Conservation (phyloP, 1,140 invertebrate genomes). For the Temnothorax longispinosus region DNA sequence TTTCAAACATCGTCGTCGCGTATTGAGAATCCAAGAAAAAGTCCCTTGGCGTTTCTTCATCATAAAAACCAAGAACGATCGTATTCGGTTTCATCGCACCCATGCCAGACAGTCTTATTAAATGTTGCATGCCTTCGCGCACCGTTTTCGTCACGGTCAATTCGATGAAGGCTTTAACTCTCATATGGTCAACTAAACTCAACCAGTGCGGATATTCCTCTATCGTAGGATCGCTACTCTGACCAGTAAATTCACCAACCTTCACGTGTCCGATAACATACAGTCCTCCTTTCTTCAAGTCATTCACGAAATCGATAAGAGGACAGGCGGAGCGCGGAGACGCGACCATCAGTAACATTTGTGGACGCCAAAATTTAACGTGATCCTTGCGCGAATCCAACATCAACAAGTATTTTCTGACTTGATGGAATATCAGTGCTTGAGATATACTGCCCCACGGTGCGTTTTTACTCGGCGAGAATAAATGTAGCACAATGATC, state of each 20-base stretch:
- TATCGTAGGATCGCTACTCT: conserved; percentile 89
- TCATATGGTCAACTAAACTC: conserved; percentile 94
- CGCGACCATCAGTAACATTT: conserved; percentile 96
- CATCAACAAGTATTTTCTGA: conserved; percentile 97
- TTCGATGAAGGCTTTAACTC: conserved; percentile 99
- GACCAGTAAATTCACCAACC: conserved; percentile 87
- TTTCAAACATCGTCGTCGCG: conserved; percentile 81
- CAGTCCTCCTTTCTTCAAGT: conserved; percentile 98
- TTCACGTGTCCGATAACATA: conserved; percentile 98
- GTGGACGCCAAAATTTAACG: conserved; percentile 99
- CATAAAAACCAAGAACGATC: conserved; percentile 96
- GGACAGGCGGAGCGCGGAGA: conserved; percentile 96
- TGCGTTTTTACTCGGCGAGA: conserved; percentile 93
- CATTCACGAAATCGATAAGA: conserved; percentile 98
- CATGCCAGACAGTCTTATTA: conserved; percentile 96
- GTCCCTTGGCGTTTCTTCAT: conserved; percentile 90
- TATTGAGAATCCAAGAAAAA: conserved; percentile 88
- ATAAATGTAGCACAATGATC: conserved; percentile 95
- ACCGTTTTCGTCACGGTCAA: conserved; percentile 94
- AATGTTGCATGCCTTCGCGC: conserved; percentile 95
- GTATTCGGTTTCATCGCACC: conserved; percentile 99
- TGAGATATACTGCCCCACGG: conserved; percentile 99
- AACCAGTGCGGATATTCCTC: conserved; percentile 95
- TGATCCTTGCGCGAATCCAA: conserved; percentile 98
- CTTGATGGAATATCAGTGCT: conserved; percentile 99